These are phyloP conservation scores for Aphelinus atriplicis DNA, from an alignment of 1,140 invertebrate species.

Conservation along the genomic window DNA sequence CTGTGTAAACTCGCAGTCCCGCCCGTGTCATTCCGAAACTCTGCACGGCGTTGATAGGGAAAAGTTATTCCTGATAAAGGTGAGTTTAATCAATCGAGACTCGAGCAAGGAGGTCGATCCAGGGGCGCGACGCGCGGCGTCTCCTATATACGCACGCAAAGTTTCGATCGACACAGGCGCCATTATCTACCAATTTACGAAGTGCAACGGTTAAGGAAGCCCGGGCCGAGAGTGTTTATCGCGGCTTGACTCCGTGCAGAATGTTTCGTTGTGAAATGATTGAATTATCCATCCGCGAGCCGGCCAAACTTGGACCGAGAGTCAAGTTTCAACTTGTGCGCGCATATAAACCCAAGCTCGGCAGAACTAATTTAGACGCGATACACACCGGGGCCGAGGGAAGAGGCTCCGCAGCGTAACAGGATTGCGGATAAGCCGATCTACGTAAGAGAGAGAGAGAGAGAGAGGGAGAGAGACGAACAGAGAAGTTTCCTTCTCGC, in stretches of 20 bases:
- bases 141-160: background rate
- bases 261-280: conserved; percentile 32
- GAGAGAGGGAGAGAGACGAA: background rate
- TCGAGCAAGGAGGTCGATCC: background rate
- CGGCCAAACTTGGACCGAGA: conserved; percentile 4
- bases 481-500: background rate
- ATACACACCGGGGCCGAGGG: conserved; percentile 1
- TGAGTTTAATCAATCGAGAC: conserved; percentile 15
- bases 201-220: background rate
- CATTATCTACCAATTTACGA: conserved; percentile 29
- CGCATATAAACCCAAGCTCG: background rate
- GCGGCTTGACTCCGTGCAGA: background rate
- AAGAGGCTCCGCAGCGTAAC: conserved; percentile 2
- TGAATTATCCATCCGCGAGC: conserved; percentile 32
- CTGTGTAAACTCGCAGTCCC: too few species aligned
- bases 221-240: conserved; percentile 22
- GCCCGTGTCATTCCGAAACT: too few species aligned
- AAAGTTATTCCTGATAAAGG: too few species aligned
- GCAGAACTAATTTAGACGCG: conserved; percentile 30
- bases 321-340: conserved; percentile 15
- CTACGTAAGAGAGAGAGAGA: background rate
- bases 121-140: too few species aligned
- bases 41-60: too few species aligned
- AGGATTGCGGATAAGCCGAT: conserved; percentile 29
- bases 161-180: conserved; percentile 16